Base-by-base conservation (phyloP, 2,888 invertebrate genomes). In the Drosophila cognata region DNA sequence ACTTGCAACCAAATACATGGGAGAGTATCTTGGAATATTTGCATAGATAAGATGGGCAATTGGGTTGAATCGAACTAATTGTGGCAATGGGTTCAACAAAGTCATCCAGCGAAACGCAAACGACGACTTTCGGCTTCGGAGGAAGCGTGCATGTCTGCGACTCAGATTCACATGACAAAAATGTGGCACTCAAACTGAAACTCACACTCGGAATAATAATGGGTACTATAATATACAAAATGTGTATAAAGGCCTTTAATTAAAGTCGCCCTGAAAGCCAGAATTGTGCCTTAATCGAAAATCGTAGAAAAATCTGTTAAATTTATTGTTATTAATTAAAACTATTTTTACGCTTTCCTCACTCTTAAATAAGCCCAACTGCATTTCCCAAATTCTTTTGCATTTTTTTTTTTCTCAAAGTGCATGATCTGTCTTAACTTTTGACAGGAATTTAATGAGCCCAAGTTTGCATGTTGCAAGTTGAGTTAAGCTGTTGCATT, bases 91-190 rank as follows among this genome's bases (percentile, higher is more conserved):
- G 65, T 48, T 53, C 43, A 52, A 25, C 31, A 31, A 35, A 53
- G 53, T 60, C 68, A 36, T 33, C 33, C 29, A 56, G 46, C 57
- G 38, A 21, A 41, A 57, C 31, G 58, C 35, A 36, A 25, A 60
- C 41, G 56, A 38, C 31, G 11, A 21, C 36, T 28, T 13, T 21
- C 11, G 28, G 3, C n/a, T 41, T 64, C 57, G 33, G 33, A n/a
- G 68, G 38, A 79, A 64, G 46, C 61, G 25, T 43, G 7, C 31
- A 55, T 33, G 28, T 36, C 52, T 53, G 60, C 36, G 36, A 52
- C 51, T 38, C 36, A 41, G 43, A 71, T 65, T 82, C 88, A 90
- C 77, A 82, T 77, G 77, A 51, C 61, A 64, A 58, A 79, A 79
- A 84, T 81, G 71, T 77, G 75, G 60, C 43, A 50, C 38, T 41